These are phyloP conservation scores for Bos indicus DNA, from an alignment of 2,113 vertebrate genomes.

Conservation along the genomic window DNA sequence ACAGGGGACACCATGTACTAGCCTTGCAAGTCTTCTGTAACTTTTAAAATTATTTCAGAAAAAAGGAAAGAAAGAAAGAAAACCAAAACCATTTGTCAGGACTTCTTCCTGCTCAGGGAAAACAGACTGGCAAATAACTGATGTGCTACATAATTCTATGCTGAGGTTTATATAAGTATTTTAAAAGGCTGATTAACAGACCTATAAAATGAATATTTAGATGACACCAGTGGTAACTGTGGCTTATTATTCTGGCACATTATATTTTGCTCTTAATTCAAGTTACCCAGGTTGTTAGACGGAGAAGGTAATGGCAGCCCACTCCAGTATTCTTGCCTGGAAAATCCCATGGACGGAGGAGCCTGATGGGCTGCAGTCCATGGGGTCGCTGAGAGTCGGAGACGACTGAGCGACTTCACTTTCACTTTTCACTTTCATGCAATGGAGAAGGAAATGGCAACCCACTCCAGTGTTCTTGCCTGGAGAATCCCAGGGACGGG, in stretches of 20 bases:
- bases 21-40: background rate
- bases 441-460: no score
- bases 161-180: background rate
- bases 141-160: background rate
- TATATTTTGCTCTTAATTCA: background rate
- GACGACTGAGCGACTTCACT: no score
- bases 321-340: no score
- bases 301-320: background rate
- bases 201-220: background rate
- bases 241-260: background rate
- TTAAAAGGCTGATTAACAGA: background rate
- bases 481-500: no score
- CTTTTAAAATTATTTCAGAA: background rate
- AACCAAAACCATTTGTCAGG: background rate
- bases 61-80: background rate
- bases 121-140: background rate
- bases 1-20: background rate
- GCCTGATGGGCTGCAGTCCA: no score
- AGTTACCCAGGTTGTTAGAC: background rate
- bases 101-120: background rate
- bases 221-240: background rate
- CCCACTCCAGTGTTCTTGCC: no score
- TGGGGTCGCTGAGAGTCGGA: no score
- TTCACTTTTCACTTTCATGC: no score
- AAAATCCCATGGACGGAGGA: no score